These are phyloP conservation scores for Aricia artaxerxes DNA, from an alignment of 2,888 invertebrate species.

Conservation along the genomic window DNA sequence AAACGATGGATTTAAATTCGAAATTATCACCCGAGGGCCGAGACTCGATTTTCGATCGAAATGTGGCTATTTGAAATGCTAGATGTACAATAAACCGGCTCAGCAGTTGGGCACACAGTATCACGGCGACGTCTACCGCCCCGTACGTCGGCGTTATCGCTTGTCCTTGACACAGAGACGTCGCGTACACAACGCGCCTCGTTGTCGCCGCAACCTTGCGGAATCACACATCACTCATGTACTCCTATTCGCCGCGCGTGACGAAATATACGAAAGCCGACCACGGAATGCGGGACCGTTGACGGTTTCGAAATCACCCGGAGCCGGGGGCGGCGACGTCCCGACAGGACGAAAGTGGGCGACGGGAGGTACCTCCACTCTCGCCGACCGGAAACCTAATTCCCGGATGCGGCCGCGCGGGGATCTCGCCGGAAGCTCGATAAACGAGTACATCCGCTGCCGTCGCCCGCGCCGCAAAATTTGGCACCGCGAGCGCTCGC, in stretches of 20 bases:
- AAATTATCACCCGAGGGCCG: background rate
- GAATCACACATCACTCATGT: slow-evolving; percentile 54
- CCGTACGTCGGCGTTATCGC: slow-evolving; percentile 68
- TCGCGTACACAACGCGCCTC: slow-evolving; percentile 71
- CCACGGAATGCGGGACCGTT: slow-evolving; percentile 3
- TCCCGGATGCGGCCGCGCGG: slow-evolving; percentile 80
- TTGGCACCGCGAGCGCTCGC: slow-evolving; percentile 78
- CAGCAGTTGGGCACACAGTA: slow-evolving; percentile 42
- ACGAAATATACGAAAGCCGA: slow-evolving; percentile 49
- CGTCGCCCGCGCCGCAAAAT: slow-evolving; percentile 80
- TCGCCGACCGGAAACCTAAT: slow-evolving; percentile 78
- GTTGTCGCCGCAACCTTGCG: slow-evolving; percentile 77
- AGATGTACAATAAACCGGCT: slow-evolving; percentile 26
- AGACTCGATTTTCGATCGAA: background rate
- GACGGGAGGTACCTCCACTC: slow-evolving; percentile 64
- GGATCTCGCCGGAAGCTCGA: slow-evolving; percentile 78
- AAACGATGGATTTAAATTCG: background rate
- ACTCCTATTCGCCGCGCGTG: slow-evolving; percentile 49
- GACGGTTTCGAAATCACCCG: slow-evolving; percentile 13
- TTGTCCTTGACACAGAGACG: slow-evolving; percentile 79
- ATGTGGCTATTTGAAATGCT: slow-evolving; percentile 13
- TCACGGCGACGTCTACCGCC: slow-evolving; percentile 45
- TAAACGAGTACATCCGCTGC: slow-evolving; percentile 80
- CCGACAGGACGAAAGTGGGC: slow-evolving; percentile 71
- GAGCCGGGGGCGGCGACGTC: slow-evolving; percentile 14